phyloP scores from a whole-genome alignment of 35 echinoderm and acorn worm species.

The Ptychodera flava region DNA sequence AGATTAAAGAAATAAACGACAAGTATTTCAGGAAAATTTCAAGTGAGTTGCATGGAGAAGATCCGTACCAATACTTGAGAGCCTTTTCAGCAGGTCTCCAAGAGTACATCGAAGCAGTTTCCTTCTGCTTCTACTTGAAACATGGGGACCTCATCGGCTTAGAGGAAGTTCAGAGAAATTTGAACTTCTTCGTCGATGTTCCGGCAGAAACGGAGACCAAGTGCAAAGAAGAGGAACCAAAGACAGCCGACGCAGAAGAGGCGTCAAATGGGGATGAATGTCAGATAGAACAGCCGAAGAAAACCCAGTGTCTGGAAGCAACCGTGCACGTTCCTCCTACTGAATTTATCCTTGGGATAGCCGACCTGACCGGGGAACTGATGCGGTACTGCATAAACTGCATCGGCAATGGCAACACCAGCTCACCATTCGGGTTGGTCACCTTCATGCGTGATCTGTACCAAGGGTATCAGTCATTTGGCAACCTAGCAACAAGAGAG shows the following conservation, averaged over 20 bases:
- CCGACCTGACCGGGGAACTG: slow-evolving; percentile 89
- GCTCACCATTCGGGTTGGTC: slow-evolving; percentile 60
- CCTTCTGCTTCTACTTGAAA: slow-evolving; percentile 53
- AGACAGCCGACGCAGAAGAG: not conserved
- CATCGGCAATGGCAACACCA: slow-evolving; percentile 62
- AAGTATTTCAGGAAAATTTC: slow-evolving; percentile 31
- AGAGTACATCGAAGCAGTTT: slow-evolving; percentile 80
- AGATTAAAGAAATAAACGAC: slow-evolving; percentile 28
- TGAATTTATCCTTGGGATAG: slow-evolving; percentile 84
- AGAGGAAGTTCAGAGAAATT: slow-evolving; percentile 29
- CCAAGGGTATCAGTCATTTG: slow-evolving; percentile 70
- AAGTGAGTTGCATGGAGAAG: slow-evolving; percentile 52
- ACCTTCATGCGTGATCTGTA: slow-evolving; percentile 66
- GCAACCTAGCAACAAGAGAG: slow-evolving; percentile 60
- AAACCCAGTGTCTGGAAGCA: not conserved
- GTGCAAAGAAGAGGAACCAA: not conserved
- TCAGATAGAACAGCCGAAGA: not conserved
- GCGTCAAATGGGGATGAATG: not conserved
- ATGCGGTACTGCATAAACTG: slow-evolving; percentile 89
- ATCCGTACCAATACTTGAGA: slow-evolving; percentile 47
- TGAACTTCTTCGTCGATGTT: not conserved
- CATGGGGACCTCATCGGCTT: slow-evolving; percentile 30
- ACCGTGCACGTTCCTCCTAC: slow-evolving; percentile 52
- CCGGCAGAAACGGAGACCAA: slow-evolving; percentile 5
- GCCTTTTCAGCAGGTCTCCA: slow-evolving; percentile 69